These are phyloP conservation scores for Maniola jurtina DNA, from an alignment of 1,140 invertebrate genomes.

Conservation along the genomic window DNA sequence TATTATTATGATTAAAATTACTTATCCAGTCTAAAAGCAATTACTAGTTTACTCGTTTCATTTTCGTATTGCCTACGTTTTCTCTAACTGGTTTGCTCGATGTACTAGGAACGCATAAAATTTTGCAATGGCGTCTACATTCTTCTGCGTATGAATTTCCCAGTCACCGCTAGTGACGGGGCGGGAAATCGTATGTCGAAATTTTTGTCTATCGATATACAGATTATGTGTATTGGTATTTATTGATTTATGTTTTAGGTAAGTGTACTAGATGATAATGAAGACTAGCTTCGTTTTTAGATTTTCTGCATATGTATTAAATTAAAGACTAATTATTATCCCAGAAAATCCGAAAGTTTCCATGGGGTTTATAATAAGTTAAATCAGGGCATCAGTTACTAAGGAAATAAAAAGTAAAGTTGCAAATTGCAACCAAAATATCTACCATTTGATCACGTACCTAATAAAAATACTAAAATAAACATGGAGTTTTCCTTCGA, in stretches of 20 bases:
- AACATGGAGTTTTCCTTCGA: no score
- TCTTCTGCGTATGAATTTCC: slow-evolving; percentile 31
- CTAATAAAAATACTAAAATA: no score
- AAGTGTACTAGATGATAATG: not conserved
- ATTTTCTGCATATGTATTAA: no score
- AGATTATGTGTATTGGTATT: not conserved
- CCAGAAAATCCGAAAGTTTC: no score
- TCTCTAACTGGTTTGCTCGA: slow-evolving; percentile 30
- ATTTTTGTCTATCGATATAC: slow-evolving; percentile 11
- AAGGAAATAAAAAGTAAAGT: no score
- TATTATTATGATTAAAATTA: not conserved
- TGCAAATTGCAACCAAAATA: no score
- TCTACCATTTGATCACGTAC: no score
- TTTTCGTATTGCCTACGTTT: slow-evolving; percentile 26
- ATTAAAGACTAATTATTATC: no score
- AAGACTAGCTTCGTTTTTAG: no score
- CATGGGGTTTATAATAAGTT: no score
- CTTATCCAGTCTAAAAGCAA: slow-evolving; percentile 1
- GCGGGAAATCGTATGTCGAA: slow-evolving; percentile 13
- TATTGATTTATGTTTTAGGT: not conserved
- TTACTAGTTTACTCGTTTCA: not conserved
- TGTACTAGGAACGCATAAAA: slow-evolving; percentile 35
- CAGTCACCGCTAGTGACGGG: slow-evolving; percentile 23
- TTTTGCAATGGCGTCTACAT: slow-evolving; percentile 44
- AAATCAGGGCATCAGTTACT: no score